These are phyloP conservation scores for Ciconia boyciana DNA, from an alignment of 2,113 vertebrate species.

Conservation along the genomic window DNA sequence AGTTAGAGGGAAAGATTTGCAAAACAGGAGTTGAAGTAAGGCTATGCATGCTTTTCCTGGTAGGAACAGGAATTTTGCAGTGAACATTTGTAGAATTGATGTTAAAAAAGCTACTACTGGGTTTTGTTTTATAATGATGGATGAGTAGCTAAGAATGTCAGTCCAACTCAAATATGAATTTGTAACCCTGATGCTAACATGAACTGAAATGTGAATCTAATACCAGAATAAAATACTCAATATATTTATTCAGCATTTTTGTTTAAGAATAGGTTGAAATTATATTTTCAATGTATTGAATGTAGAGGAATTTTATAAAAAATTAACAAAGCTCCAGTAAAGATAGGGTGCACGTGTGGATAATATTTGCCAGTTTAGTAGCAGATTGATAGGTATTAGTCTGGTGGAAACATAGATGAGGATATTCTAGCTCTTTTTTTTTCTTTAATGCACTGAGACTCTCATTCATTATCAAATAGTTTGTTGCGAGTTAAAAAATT, in stretches of 20 bases:
- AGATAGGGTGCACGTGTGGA: neutral
- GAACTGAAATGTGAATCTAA: neutral
- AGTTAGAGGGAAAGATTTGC: neutral
- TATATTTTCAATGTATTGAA: neutral
- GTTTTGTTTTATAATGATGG: neutral
- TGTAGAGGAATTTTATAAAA: neutral
- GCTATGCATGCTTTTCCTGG: neutral
- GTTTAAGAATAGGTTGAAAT: neutral
- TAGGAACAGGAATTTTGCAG: neutral
- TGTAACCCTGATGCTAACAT: neutral
- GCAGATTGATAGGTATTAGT: neutral
- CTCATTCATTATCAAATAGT: neutral
- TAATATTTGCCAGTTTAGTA: neutral
- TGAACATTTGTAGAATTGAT: neutral
- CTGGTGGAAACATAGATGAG: neutral
- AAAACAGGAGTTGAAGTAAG: neutral
- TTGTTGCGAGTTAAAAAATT: neutral
- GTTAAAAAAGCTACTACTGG: neutral
- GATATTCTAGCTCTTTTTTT: neutral
- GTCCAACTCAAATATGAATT: neutral
- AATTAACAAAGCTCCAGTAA: neutral
- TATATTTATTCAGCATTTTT: neutral
- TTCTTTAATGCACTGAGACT: neutral
- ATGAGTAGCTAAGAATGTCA: neutral
- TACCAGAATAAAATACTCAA: neutral